Conservation (phyloP, 2,113 vertebrate species). For the Sebastes fasciatus region DNA sequence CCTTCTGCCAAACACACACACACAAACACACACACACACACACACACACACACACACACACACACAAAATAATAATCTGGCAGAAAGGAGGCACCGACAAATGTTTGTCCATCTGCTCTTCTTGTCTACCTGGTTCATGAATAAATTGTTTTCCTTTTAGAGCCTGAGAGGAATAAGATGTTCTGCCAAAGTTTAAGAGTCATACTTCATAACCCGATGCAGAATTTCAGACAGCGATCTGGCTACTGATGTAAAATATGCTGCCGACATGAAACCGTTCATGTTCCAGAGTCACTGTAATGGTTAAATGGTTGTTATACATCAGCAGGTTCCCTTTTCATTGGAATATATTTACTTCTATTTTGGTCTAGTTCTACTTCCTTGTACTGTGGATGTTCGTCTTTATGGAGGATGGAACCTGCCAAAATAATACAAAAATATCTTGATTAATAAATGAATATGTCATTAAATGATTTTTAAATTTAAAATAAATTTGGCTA, state of each 20-base stretch:
- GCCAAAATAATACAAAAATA: no score
- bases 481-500: no score
- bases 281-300: background rate
- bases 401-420: no score
- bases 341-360: background rate
- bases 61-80: background rate
- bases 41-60: background rate
- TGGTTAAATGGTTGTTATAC: background rate
- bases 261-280: background rate
- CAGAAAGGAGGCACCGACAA: background rate
- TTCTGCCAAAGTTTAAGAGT: background rate
- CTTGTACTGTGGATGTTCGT: no score
- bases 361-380: background rate
- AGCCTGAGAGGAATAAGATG: background rate
- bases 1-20: constrained; percentile 7
- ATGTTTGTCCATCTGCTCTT: constrained; percentile 39
- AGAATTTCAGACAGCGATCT: background rate
- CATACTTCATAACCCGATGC: background rate
- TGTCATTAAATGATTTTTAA: no score
- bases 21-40: no score
- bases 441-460: no score
- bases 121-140: background rate
- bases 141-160: background rate
- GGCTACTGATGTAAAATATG: background rate
- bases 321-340: background rate